Conservation (phyloP, 2,888 invertebrate species). For the Timema podura region DNA sequence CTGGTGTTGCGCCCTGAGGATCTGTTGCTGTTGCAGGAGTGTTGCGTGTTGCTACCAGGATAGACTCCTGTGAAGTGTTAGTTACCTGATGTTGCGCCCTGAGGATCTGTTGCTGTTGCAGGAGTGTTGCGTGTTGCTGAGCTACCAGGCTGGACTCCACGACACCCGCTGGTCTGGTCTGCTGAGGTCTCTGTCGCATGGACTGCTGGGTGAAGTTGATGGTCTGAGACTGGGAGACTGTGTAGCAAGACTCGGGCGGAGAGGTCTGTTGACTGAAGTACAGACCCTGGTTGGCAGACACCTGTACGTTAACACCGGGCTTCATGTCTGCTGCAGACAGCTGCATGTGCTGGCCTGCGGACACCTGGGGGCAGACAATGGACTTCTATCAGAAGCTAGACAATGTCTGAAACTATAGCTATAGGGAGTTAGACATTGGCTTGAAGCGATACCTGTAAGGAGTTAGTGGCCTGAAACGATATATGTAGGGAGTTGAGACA, state of each 20-base stretch:
- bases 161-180: conserved; percentile 7
- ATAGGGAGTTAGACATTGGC: too few relatives aligned
- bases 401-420: too few relatives aligned
- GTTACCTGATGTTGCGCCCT: conserved; percentile 40
- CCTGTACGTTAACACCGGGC: conserved; percentile 61
- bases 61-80: not conserved
- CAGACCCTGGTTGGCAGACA: conserved; percentile 82
- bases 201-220: conserved; percentile 77
- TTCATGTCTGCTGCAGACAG: conserved; percentile 63
- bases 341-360: conserved; percentile 71
- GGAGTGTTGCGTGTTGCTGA: conserved; percentile 37
- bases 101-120: conserved; percentile 43
- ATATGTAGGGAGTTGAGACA: too few relatives aligned
- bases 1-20: too few relatives aligned
- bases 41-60: too few relatives aligned
- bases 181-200: conserved; percentile 40
- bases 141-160: conserved; percentile 7
- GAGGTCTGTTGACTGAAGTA: conserved; percentile 54
- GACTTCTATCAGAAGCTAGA: too few relatives aligned
- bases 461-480: too few relatives aligned
- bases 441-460: too few relatives aligned
- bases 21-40: too few relatives aligned
- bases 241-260: conserved; percentile 48
- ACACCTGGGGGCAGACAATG: conserved; percentile 55
- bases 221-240: conserved; percentile 78